These are phyloP conservation scores for Tachycineta bicolor DNA, from an alignment of 2,113 vertebrate species.

Conservation along the genomic window DNA sequence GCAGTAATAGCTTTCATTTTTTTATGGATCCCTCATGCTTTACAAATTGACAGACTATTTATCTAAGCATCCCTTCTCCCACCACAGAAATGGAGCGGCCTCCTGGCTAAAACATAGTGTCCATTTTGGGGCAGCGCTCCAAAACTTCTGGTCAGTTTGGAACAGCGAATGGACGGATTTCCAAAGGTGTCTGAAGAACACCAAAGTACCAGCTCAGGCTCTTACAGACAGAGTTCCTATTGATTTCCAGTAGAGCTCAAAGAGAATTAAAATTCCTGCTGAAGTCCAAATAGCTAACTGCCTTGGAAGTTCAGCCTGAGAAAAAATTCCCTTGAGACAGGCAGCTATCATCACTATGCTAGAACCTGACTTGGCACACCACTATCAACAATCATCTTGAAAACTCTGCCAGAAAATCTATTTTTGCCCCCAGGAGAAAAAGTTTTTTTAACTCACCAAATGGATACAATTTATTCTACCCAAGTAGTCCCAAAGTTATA, in stretches of 20 bases:
- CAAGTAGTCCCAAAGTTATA: neutral
- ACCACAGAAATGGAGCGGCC: neutral
- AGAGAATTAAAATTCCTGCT: neutral
- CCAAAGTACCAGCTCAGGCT: neutral
- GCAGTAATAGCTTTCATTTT: constrained; percentile 28
- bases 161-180: neutral
- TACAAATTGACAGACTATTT: constrained; percentile 32
- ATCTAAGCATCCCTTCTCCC: constrained; percentile 7
- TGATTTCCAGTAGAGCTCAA: neutral
- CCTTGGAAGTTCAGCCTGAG: neutral
- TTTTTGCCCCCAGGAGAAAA: neutral
- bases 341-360: neutral
- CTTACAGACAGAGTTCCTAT: neutral
- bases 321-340: neutral
- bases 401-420: neutral
- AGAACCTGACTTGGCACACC: neutral
- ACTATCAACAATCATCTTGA: neutral
- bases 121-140: neutral
- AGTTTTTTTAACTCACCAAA: neutral
- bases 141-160: neutral
- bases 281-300: neutral
- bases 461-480: neutral
- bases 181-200: neutral
- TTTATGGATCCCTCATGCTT: constrained; percentile 60
- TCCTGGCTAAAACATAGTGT: neutral